Percentiles rank a stretch among this genome's conserved stretches.
Conservation (phyloP, 2,113 vertebrate species). For the Pelobates fuscus region DNA sequence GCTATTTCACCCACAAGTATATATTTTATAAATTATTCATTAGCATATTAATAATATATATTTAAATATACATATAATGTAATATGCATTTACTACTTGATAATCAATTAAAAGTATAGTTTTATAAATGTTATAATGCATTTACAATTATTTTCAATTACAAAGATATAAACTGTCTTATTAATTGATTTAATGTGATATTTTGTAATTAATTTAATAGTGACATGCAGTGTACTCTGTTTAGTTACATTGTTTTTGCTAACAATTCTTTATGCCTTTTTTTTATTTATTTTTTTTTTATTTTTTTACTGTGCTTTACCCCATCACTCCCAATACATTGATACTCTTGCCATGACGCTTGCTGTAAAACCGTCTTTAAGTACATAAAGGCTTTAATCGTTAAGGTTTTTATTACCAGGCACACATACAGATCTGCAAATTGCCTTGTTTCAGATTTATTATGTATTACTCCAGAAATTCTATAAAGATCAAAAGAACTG, state of each 20-base stretch:
- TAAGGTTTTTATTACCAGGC: conserved; percentile 86
- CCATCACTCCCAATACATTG: conserved; percentile 71
- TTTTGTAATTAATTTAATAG: too few relatives aligned
- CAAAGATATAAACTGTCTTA: too few relatives aligned
- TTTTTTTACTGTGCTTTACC: not conserved
- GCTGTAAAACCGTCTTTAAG: conserved; percentile 83
- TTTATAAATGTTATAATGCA: too few relatives aligned
- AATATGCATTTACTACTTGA: too few relatives aligned
- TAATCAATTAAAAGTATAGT: too few relatives aligned
- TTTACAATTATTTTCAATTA: too few relatives aligned
- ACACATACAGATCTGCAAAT: conserved; percentile 83
- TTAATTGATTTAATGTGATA: too few relatives aligned
- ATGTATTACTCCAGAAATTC: conserved; percentile 88
- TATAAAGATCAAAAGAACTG: conserved; percentile 91
- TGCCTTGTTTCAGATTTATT: conserved; percentile 89
- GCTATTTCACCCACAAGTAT: too few relatives aligned
- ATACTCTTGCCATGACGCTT: conserved; percentile 70
- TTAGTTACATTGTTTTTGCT: conserved; percentile 54
- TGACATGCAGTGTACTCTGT: too few relatives aligned
- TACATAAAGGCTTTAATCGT: conserved; percentile 87
- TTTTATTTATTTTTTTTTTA: not conserved
- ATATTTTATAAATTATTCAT: too few relatives aligned
- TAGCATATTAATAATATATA: too few relatives aligned
- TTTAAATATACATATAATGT: too few relatives aligned
- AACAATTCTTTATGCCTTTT: conserved; percentile 52